These are phyloP conservation scores for Jordanella pulchra DNA, from an alignment of 2,797 vertebrate species.

Conservation along the genomic window DNA sequence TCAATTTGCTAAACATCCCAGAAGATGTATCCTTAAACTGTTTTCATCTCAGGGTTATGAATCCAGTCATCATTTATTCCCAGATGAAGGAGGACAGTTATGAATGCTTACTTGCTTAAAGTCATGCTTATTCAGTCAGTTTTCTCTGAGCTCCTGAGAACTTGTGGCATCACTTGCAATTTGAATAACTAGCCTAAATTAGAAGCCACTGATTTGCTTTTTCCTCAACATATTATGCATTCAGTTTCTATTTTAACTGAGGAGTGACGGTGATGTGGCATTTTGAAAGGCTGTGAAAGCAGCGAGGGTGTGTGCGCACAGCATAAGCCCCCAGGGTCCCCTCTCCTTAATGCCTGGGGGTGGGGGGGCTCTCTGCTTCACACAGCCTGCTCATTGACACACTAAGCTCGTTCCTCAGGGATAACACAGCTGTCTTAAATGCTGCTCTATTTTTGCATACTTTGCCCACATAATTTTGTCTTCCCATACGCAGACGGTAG, in stretches of 20 bases:
- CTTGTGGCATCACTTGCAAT: slow-evolving; percentile 14
- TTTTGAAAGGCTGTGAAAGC: slow-evolving; percentile 61
- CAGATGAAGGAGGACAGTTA: background rate
- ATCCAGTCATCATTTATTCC: background rate
- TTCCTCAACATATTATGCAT: slow-evolving; percentile 31
- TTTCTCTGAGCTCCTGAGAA: slow-evolving; percentile 18
- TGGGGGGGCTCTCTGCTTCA: slow-evolving; percentile 53
- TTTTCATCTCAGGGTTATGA: slow-evolving; percentile 3
- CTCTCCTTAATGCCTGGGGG: slow-evolving; percentile 53
- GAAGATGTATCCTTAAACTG: slow-evolving; percentile 1
- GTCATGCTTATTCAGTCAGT: slow-evolving; percentile 11
- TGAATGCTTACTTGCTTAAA: background rate
- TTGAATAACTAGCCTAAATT: slow-evolving; percentile 28
- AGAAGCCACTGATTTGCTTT: slow-evolving; percentile 31
- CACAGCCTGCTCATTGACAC: slow-evolving; percentile 62
- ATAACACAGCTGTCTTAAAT: slow-evolving; percentile 64
- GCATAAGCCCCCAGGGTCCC: slow-evolving; percentile 60
- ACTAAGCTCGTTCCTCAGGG: slow-evolving; percentile 55
- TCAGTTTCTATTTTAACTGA: slow-evolving; percentile 45
- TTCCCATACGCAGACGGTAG: slow-evolving; percentile 60
- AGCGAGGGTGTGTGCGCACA: slow-evolving; percentile 46
- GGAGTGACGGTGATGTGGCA: slow-evolving; percentile 52
- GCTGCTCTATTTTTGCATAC: slow-evolving; percentile 58
- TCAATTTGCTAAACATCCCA: background rate
- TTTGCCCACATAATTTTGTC: slow-evolving; percentile 53